Conservation (phyloP, 1,140 invertebrate genomes). For the Andricus grossulariae region DNA sequence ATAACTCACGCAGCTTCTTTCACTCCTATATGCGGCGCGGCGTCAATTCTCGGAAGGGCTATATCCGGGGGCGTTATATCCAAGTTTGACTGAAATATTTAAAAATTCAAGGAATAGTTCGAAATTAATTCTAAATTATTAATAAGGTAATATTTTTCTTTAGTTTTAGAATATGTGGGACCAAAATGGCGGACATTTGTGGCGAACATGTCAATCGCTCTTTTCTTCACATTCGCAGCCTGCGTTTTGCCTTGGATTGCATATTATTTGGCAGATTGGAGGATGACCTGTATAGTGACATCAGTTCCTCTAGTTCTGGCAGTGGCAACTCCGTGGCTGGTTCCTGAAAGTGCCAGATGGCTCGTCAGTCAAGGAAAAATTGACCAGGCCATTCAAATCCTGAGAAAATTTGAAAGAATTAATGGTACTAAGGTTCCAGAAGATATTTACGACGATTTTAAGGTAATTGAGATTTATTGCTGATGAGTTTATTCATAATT, state of each 20-base stretch:
- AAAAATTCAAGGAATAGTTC: too few relatives aligned
- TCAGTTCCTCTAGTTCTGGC: constrained; percentile 85
- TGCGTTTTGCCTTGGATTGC: constrained; percentile 89
- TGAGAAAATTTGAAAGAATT: constrained; percentile 87
- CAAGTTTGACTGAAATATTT: too few relatives aligned
- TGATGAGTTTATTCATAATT: background rate
- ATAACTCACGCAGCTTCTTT: too few relatives aligned
- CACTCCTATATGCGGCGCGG: too few relatives aligned
- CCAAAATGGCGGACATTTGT: constrained; percentile 92
- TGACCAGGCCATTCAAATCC: constrained; percentile 85
- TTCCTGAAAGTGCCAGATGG: constrained; percentile 92
- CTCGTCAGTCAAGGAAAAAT: constrained; percentile 88
- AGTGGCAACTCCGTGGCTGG: constrained; percentile 82
- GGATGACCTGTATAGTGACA: constrained; percentile 82
- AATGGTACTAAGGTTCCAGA: constrained; percentile 86
- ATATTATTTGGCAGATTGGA: constrained; percentile 85
- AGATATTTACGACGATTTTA: constrained; percentile 84
- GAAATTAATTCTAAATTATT: too few relatives aligned
- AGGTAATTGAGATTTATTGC: constrained; percentile 70
- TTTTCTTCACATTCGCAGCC: constrained; percentile 90
- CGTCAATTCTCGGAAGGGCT: too few relatives aligned
- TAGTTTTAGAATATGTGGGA: constrained; percentile 91
- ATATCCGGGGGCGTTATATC: too few relatives aligned
- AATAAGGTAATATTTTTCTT: constrained; percentile 46
- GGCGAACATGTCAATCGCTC: constrained; percentile 91